Conservation (phyloP, 2,888 invertebrate genomes). For the Chalcosyrphus nemorum region DNA sequence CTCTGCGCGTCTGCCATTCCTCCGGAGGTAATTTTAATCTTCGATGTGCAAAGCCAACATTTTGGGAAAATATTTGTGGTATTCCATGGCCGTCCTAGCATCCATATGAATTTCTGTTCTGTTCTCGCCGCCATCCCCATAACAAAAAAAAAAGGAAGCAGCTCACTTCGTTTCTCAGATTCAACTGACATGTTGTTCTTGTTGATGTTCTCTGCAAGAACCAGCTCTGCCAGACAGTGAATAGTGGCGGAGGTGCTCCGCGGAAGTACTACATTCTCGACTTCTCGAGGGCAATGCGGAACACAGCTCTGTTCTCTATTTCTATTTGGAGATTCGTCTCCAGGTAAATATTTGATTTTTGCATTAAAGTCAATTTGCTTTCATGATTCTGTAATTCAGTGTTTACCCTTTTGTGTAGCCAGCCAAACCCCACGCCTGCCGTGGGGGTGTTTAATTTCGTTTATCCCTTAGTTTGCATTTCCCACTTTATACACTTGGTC, state of each 20-base stretch:
- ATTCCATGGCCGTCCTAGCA: slow-evolving; percentile 32
- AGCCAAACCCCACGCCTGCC: no score
- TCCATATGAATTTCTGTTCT: slow-evolving; percentile 47
- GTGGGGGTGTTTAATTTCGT: slow-evolving; percentile 47
- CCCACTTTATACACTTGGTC: slow-evolving; percentile 7
- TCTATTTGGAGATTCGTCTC: slow-evolving; percentile 55
- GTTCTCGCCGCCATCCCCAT: slow-evolving; percentile 30
- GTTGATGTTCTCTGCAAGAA: background rate
- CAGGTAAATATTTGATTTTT: slow-evolving; percentile 82
- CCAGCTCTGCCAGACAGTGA: background rate
- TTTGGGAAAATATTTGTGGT: slow-evolving; percentile 71
- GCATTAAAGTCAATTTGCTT: slow-evolving; percentile 82
- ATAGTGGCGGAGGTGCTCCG: background rate
- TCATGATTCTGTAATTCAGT: slow-evolving; percentile 82
- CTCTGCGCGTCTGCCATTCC: slow-evolving; percentile 9
- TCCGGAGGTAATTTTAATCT: slow-evolving; percentile 67
- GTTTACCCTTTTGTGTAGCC: slow-evolving; percentile 75
- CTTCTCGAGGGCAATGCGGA: no score
- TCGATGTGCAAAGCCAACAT: slow-evolving; percentile 67
- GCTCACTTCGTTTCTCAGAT: slow-evolving; percentile 28
- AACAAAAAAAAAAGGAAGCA: slow-evolving; percentile 33
- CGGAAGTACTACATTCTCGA: no score
- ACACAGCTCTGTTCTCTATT: background rate
- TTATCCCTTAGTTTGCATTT: background rate
- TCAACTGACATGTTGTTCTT: slow-evolving; percentile 23